Evolutionary conservation across 2,888 invertebrate species (phyloP).

Genomic region (Noctua pronuba): DNA sequence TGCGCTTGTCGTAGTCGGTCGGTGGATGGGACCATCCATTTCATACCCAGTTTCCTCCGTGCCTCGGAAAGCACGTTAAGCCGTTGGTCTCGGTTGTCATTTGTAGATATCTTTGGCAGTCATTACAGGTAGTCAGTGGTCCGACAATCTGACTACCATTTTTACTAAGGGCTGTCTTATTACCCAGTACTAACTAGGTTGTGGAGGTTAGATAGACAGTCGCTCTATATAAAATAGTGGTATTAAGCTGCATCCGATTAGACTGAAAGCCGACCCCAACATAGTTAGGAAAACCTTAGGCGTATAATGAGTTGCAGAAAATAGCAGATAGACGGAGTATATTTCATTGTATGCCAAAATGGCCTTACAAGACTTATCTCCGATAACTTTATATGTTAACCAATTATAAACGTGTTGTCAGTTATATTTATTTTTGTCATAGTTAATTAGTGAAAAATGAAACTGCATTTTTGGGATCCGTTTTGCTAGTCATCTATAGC

Average conservation of each 20-base stretch:
- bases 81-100: not conserved
- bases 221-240: not conserved
- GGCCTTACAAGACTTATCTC: not conserved
- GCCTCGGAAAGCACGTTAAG: too few relatives aligned
- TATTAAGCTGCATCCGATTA: not conserved
- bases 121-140: not conserved
- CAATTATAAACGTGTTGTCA: not conserved
- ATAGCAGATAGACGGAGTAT: not conserved
- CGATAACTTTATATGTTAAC: not conserved
- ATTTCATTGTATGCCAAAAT: not conserved
- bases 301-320: not conserved
- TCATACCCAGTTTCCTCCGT: too few relatives aligned
- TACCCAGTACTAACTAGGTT: not conserved
- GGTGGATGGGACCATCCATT: too few relatives aligned
- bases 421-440: not conserved
- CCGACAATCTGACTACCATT: not conserved
- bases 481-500: not conserved
- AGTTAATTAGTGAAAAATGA: not conserved
- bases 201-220: not conserved
- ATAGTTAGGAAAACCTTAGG: not conserved
- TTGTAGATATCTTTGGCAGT: not conserved
- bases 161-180: not conserved
- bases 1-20: too few relatives aligned
- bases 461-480: not conserved
- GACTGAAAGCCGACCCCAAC: not conserved